phyloP scores from a whole-genome alignment of 2,888 invertebrate species.

The Tenthredo scrophulariae region DNA sequence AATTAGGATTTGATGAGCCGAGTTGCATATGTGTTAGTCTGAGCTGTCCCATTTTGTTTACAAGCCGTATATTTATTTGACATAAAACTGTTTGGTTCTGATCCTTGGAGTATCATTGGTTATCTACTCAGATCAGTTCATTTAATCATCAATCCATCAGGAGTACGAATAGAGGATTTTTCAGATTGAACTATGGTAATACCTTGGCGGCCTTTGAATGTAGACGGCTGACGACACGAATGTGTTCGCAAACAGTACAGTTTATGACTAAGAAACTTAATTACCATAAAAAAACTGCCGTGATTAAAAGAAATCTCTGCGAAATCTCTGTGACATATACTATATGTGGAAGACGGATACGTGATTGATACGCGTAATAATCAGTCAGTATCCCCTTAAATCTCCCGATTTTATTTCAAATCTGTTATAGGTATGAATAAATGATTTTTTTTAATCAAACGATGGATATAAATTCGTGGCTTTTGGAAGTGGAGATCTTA shows the following conservation, averaged over 20 bases:
- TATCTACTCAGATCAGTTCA: neutral
- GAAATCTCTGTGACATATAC: neutral
- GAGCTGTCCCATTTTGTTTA: conserved; percentile 43
- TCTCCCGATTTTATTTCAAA: neutral
- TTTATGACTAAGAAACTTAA: neutral
- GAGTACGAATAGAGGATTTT: neutral
- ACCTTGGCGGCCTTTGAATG: neutral
- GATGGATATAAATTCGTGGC: too few species aligned
- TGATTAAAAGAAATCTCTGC: neutral
- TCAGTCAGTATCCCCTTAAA: neutral
- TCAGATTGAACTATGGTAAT: neutral
- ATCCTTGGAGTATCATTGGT: neutral
- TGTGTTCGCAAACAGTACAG: neutral
- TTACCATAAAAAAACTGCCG: neutral
- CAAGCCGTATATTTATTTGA: conserved; percentile 35
- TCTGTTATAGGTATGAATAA: neutral
- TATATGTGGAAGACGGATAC: neutral
- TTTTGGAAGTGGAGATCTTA: neutral
- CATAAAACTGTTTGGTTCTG: neutral
- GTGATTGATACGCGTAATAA: too few species aligned
- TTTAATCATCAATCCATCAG: neutral
- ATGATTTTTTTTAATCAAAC: too few species aligned
- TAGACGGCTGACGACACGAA: neutral
- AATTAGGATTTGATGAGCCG: conserved; percentile 53
- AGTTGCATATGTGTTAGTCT: conserved; percentile 41